phyloP scores from a whole-genome alignment of 2,113 vertebrate genomes.

The Hypomesus transpacificus region DNA sequence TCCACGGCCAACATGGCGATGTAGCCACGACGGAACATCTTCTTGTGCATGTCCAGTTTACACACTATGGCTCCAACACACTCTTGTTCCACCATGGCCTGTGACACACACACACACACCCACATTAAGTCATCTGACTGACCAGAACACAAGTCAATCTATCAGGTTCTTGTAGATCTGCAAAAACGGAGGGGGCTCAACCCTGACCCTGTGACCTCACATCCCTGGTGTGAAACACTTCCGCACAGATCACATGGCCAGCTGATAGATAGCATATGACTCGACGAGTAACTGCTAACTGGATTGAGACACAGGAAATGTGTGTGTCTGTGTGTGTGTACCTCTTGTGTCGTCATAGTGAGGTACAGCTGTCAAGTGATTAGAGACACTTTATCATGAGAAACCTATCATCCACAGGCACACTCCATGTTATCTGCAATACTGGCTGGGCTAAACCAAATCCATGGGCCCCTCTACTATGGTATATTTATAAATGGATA shows the following conservation, averaged over 20 bases:
- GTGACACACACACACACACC: conserved; percentile 41
- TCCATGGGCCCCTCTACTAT: not conserved
- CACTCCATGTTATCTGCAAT: no score
- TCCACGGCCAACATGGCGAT: conserved; percentile 99
- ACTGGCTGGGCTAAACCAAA: no score
- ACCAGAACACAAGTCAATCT: not conserved
- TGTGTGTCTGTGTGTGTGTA: not conserved
- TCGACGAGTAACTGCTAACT: not conserved
- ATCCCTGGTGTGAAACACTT: conserved; percentile 35
- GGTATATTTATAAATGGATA: not conserved
- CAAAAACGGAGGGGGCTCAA: conserved; percentile 17
- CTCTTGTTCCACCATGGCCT: conserved; percentile 98
- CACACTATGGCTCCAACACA: conserved; percentile 99
- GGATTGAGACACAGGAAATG: not conserved
- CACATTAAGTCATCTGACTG: conserved; percentile 8
- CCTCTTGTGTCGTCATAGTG: not conserved
- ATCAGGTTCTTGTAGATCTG: conserved; percentile 17
- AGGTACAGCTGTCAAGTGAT: not conserved
- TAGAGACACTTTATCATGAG: no score
- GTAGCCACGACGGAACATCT: conserved; percentile 99
- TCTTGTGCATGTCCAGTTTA: conserved; percentile 99
- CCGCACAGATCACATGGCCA: conserved; percentile 34
- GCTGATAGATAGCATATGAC: conserved; percentile 21
- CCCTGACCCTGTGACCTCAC: conserved; percentile 23
- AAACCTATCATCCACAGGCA: no score